phyloP scores from a whole-genome alignment of 2,113 vertebrate genomes.

The Spea bombifrons region DNA sequence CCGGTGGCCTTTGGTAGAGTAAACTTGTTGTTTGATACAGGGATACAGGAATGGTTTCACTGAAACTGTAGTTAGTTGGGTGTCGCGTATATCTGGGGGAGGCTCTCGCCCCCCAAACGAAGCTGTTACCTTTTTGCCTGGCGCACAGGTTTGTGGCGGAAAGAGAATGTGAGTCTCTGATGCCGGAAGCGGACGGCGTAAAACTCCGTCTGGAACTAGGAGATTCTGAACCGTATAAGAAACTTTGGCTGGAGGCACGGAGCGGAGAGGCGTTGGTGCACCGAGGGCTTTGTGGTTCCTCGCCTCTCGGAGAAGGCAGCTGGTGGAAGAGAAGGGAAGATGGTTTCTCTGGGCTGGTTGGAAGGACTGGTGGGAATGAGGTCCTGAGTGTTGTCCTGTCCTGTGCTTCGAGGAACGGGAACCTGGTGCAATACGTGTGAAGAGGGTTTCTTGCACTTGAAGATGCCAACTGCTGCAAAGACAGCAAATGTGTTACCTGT shows the following conservation, averaged over 20 bases:
- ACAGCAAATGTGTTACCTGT: constrained; percentile 45
- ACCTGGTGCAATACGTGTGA: constrained; percentile 37
- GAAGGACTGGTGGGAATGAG: constrained; percentile 4
- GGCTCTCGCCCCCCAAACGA: constrained; percentile 6
- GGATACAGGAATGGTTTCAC: constrained; percentile 6
- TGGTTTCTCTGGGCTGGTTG: constrained; percentile 32
- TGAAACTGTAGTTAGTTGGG: constrained; percentile 38
- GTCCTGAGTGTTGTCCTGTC: constrained; percentile 43
- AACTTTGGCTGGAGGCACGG: constrained; percentile 31
- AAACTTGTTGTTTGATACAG: constrained; percentile 2
- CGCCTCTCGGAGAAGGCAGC: constrained; percentile 29
- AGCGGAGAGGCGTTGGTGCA: constrained; percentile 14
- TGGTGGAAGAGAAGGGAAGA: constrained; percentile 35
- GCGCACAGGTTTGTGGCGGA: constrained; percentile 23
- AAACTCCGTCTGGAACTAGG: constrained; percentile 32
- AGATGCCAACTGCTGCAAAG: constrained; percentile 43
- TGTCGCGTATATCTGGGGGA: constrained; percentile 16
- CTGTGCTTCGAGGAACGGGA: constrained; percentile 28
- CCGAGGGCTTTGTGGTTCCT: constrained; percentile 28
- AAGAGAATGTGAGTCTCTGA: constrained; percentile 39
- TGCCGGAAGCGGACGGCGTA: constrained; percentile 19
- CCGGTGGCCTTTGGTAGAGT: constrained; percentile 2
- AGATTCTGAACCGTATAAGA: constrained; percentile 26
- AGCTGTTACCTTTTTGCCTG: constrained; percentile 47
- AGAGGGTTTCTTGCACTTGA: constrained; percentile 34